phyloP scores from a whole-genome alignment of 2,888 invertebrate species.

The Pyrgus malvae region DNA sequence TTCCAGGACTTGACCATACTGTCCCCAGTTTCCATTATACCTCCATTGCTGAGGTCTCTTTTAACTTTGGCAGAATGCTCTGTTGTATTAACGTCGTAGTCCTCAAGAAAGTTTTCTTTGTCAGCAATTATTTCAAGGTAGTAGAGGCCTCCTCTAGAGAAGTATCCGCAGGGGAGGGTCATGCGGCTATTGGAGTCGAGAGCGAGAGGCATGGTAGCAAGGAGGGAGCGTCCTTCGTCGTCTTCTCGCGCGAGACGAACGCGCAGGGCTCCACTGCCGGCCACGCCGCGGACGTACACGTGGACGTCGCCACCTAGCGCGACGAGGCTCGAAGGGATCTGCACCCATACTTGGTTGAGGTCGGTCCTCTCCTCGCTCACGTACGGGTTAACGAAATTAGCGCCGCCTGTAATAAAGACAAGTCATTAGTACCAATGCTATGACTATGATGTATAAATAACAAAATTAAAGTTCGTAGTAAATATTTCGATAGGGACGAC shows the following conservation, averaged over 20 bases:
- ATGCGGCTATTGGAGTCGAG: slow-evolving; percentile 75
- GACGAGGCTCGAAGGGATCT: slow-evolving; percentile 88
- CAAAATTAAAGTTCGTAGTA: too few relatives aligned
- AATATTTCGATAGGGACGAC: too few relatives aligned
- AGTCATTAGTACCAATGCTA: too few relatives aligned
- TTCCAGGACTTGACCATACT: slow-evolving; percentile 77
- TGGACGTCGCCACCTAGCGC: slow-evolving; percentile 91
- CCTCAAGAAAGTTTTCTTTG: slow-evolving; percentile 49
- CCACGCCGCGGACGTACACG: slow-evolving; percentile 83
- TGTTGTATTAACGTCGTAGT: slow-evolving; percentile 45
- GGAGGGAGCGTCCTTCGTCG: slow-evolving; percentile 65
- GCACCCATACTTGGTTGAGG: slow-evolving; percentile 79
- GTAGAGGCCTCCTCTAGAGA: slow-evolving; percentile 86
- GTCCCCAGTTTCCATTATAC: slow-evolving; percentile 65
- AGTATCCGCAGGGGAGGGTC: slow-evolving; percentile 86
- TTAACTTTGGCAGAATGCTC: slow-evolving; percentile 41
- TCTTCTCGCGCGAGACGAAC: slow-evolving; percentile 75
- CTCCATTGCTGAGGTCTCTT: slow-evolving; percentile 57
- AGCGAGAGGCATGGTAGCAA: slow-evolving; percentile 73
- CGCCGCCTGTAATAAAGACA: slow-evolving; percentile 60
- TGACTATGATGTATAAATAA: too few relatives aligned
- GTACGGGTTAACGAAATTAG: slow-evolving; percentile 65
- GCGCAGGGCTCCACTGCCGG: slow-evolving; percentile 57
- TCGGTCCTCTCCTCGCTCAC: slow-evolving; percentile 61
- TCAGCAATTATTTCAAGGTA: slow-evolving; percentile 69